phyloP scores from a whole-genome alignment of 2,888 invertebrate genomes.

The Caenorhabditis doughertyi region DNA sequence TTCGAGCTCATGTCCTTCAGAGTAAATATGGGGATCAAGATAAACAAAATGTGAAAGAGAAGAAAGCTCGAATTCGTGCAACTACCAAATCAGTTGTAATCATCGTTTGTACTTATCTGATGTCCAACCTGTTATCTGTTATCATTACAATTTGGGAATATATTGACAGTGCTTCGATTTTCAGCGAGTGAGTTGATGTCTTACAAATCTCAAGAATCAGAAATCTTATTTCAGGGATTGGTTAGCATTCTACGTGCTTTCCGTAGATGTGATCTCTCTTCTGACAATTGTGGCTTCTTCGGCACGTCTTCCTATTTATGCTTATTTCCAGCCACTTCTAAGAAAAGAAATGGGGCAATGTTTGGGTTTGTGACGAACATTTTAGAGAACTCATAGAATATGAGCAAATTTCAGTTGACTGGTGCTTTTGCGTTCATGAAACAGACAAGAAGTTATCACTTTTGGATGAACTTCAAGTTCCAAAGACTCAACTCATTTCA shows the following conservation, averaged over 20 bases:
- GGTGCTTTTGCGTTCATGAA: constrained; percentile 22
- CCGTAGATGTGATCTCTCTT: constrained; percentile 73
- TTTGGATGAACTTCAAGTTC: constrained; percentile 50
- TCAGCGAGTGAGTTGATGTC: constrained; percentile 42
- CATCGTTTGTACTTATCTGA: constrained; percentile 74
- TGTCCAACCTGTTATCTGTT: constrained; percentile 69
- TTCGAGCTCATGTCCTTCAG: constrained; percentile 56
- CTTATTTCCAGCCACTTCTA: constrained; percentile 70
- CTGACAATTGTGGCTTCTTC: constrained; percentile 72
- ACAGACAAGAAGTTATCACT: constrained; percentile 48
- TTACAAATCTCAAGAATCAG: not conserved
- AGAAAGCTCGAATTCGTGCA: constrained; percentile 74
- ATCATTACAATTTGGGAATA: constrained; percentile 74
- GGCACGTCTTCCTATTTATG: constrained; percentile 74
- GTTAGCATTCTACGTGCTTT: constrained; percentile 70
- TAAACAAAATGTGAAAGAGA: constrained; percentile 72
- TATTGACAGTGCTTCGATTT: constrained; percentile 57
- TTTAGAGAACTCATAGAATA: not conserved
- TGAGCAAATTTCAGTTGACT: constrained; percentile 19
- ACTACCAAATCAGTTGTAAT: constrained; percentile 73
- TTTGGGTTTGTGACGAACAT: constrained; percentile 58
- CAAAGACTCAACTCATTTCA: constrained; percentile 52
- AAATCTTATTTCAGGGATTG: constrained; percentile 60
- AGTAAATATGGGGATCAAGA: constrained; percentile 60
- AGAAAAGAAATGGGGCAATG: constrained; percentile 69